Conservation (phyloP, 92 coral and sea anemone species). For the Phenganax marumi region DNA sequence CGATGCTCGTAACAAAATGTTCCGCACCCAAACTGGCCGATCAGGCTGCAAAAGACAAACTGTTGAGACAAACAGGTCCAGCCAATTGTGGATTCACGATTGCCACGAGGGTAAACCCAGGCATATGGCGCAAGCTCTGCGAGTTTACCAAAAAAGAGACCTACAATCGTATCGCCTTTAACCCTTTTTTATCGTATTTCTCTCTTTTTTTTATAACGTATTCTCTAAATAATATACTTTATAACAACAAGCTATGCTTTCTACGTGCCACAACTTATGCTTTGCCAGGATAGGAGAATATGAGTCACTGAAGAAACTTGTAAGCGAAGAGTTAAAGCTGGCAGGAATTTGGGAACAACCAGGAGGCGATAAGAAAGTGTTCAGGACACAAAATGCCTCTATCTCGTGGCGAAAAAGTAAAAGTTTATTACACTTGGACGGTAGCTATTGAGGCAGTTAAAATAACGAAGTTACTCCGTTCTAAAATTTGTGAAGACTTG, state of each 20-base stretch:
- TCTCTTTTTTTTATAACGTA: too few relatives aligned
- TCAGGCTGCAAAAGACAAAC: not conserved
- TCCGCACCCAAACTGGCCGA: not conserved
- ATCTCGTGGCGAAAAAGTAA: not conserved
- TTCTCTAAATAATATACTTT: too few relatives aligned
- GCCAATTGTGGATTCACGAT: not conserved
- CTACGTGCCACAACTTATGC: not conserved
- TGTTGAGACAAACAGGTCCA: not conserved
- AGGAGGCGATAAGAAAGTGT: conserved; percentile 2
- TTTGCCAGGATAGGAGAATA: not conserved
- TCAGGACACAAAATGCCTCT: not conserved
- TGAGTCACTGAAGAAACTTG: not conserved
- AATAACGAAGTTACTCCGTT: too few relatives aligned
- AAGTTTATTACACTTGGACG: not conserved
- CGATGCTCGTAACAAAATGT: not conserved
- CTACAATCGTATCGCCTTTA: too few relatives aligned
- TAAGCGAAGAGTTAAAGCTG: not conserved
- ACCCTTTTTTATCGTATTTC: too few relatives aligned
- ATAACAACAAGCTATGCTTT: too few relatives aligned
- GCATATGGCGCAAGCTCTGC: not conserved
- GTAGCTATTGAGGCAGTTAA: not conserved
- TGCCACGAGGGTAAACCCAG: not conserved
- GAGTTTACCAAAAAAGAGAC: too few relatives aligned
- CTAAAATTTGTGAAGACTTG: too few relatives aligned
- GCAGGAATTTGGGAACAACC: not conserved